Evolutionary conservation across 2,113 vertebrate genomes (phyloP).

Genomic region (Lagopus muta): DNA sequence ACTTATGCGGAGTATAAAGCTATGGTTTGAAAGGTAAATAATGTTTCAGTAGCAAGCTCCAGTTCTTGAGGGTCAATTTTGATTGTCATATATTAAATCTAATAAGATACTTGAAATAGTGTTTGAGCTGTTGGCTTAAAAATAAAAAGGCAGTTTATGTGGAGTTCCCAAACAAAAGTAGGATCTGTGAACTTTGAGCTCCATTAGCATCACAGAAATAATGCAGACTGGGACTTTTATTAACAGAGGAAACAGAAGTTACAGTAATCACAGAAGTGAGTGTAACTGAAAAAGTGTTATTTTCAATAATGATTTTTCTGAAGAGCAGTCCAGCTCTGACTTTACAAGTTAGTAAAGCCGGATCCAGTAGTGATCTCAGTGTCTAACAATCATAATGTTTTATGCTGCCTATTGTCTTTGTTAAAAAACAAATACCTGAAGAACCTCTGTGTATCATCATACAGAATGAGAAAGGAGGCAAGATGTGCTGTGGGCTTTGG

Average conservation of each 20-base stretch:
- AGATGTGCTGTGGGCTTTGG: neutral
- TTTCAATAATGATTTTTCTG: neutral
- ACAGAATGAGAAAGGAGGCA: neutral
- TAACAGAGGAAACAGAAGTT: neutral
- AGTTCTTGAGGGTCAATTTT: neutral
- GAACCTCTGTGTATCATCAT: neutral
- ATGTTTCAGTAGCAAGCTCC: neutral
- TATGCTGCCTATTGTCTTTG: neutral
- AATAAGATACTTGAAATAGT: neutral
- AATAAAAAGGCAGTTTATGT: neutral
- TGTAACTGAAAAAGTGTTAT: neutral
- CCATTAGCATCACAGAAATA: neutral
- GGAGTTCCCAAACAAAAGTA: neutral
- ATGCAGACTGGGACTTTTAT: neutral
- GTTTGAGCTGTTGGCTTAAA: neutral
- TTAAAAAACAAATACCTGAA: neutral
- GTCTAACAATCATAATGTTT: neutral
- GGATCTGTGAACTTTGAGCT: neutral
- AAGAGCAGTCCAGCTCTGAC: neutral
- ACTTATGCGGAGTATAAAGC: conserved; percentile 85
- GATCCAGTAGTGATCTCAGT: neutral
- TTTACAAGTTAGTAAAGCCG: neutral
- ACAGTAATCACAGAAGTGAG: neutral
- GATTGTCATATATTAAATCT: neutral
- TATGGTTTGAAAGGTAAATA: conserved; percentile 94